phyloP scores from a whole-genome alignment of 1,140 invertebrate species.

The Pseudomyrmex concolor region DNA sequence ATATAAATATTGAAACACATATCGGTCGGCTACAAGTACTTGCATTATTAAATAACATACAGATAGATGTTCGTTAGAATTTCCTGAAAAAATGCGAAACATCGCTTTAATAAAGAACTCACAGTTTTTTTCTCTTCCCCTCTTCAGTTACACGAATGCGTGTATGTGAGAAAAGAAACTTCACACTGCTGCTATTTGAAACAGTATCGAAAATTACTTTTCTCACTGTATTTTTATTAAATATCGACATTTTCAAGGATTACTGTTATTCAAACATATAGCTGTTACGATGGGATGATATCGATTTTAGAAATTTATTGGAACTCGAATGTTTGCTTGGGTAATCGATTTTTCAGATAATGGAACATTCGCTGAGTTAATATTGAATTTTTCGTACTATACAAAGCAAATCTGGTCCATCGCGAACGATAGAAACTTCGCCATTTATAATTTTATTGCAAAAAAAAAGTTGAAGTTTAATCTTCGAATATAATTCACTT shows the following conservation, averaged over 20 bases:
- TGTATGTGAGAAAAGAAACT: slow-evolving; percentile 17
- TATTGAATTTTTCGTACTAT: slow-evolving; percentile 58
- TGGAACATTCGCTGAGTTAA: slow-evolving; percentile 54
- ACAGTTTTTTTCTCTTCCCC: too few relatives aligned
- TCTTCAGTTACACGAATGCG: not conserved
- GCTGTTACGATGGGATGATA: slow-evolving; percentile 49
- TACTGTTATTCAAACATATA: slow-evolving; percentile 56
- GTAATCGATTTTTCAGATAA: slow-evolving; percentile 60
- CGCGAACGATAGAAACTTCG: slow-evolving; percentile 39
- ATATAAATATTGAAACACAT: not conserved
- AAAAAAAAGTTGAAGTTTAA: slow-evolving; percentile 14
- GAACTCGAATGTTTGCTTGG: slow-evolving; percentile 48
- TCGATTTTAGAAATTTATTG: slow-evolving; percentile 61
- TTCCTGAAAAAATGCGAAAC: not conserved
- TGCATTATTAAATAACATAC: not conserved
- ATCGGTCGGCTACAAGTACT: not conserved
- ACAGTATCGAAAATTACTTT: slow-evolving; percentile 37
- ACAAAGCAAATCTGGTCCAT: slow-evolving; percentile 45
- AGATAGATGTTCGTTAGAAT: not conserved
- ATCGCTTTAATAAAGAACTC: too few relatives aligned
- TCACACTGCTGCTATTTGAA: slow-evolving; percentile 29
- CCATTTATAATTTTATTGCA: slow-evolving; percentile 33
- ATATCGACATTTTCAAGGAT: slow-evolving; percentile 57
- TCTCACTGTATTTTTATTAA: slow-evolving; percentile 52
- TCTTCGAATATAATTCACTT: slow-evolving; percentile 16